phyloP scores from a whole-genome alignment of 2,888 invertebrate species.

The Macroteleia sp. region DNA sequence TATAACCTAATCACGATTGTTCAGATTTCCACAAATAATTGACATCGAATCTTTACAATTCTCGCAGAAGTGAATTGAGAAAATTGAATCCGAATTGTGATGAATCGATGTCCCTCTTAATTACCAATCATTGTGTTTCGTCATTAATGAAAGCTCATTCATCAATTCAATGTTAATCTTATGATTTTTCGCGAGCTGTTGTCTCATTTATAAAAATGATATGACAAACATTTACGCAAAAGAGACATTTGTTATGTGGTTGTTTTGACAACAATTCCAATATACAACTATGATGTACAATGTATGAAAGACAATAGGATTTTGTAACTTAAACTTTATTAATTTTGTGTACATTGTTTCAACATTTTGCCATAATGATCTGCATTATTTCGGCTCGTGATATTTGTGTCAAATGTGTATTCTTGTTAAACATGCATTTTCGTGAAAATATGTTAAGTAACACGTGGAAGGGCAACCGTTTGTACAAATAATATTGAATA shows the following conservation, averaged over 20 bases:
- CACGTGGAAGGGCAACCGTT: constrained; percentile 5
- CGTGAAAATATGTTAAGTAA: constrained; percentile 45
- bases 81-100: constrained; percentile 4
- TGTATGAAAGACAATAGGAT: constrained; percentile 36
- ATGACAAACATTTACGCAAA: constrained; percentile 31
- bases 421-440: constrained; percentile 54
- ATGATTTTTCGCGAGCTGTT: constrained; percentile 16
- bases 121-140: background rate
- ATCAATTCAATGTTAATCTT: constrained; percentile 9
- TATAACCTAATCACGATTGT: constrained; percentile 12
- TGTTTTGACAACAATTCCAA: constrained; percentile 37
- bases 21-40: constrained; percentile 1
- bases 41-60: constrained; percentile 20
- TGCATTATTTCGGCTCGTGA: constrained; percentile 59
- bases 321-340: constrained; percentile 44
- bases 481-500: too few species aligned
- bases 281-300: constrained; percentile 27
- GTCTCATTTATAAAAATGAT: constrained; percentile 11
- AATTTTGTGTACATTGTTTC: constrained; percentile 52
- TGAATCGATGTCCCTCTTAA: background rate
- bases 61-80: too few species aligned
- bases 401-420: constrained; percentile 57
- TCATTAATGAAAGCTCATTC: constrained; percentile 6
- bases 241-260: constrained; percentile 54
- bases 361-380: constrained; percentile 47